These are phyloP conservation scores for Odocoileus hemionus DNA, from an alignment of 2,113 vertebrate genomes.

Conservation along the genomic window DNA sequence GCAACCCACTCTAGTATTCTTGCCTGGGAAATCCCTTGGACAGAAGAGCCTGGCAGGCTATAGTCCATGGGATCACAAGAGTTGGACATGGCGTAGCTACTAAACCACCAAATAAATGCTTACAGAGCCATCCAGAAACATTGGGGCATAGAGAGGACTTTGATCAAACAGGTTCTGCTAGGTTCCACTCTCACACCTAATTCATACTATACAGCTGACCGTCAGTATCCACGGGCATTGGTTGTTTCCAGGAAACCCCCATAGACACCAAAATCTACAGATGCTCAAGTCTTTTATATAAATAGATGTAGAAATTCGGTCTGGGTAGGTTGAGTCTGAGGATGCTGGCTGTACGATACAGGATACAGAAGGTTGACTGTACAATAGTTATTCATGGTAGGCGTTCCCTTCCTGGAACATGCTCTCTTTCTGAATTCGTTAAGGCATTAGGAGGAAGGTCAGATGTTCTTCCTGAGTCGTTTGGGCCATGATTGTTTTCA, in stretches of 20 bases:
- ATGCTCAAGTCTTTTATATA: neutral
- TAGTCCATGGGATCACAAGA: neutral
- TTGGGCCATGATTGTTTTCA: neutral
- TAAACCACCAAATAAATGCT: neutral
- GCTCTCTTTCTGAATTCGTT: neutral
- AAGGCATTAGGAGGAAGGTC: neutral
- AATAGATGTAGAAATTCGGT: neutral
- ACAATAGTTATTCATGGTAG: neutral
- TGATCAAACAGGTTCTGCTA: neutral
- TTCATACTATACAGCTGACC: neutral
- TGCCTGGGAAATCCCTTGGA: neutral
- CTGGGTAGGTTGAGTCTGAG: neutral
- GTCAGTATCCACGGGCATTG: neutral
- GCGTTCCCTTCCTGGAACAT: neutral
- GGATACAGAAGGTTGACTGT: neutral
- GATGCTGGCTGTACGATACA: neutral
- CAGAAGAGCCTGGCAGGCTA: neutral
- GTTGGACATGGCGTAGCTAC: neutral
- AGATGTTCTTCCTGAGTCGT: neutral
- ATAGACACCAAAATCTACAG: neutral
- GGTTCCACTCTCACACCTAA: neutral
- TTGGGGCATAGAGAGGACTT: neutral
- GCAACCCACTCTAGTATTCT: neutral
- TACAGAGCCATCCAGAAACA: neutral
- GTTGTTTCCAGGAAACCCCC: neutral